These are phyloP conservation scores for Pseudopipra pipra DNA, from an alignment of 2,113 vertebrate species.

Conservation along the genomic window DNA sequence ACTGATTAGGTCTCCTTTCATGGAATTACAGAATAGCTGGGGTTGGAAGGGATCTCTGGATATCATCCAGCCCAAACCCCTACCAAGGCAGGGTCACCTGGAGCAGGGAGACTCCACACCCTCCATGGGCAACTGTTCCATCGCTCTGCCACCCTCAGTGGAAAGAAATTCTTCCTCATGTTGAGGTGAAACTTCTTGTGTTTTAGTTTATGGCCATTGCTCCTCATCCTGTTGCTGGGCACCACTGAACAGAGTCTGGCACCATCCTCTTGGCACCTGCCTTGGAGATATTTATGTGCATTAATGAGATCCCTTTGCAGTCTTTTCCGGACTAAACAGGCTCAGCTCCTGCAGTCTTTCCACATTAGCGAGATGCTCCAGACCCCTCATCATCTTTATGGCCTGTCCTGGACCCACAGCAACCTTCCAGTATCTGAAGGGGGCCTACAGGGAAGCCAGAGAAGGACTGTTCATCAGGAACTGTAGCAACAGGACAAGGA, in stretches of 20 bases:
- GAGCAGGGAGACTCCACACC: not conserved
- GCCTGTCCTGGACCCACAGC: not conserved
- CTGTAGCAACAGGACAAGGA: not conserved
- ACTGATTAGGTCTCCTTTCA: not conserved
- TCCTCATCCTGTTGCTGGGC: not conserved
- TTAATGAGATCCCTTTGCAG: not conserved
- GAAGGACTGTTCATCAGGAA: not conserved
- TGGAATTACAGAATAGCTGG: not conserved
- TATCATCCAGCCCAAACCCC: not conserved
- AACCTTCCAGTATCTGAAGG: not conserved
- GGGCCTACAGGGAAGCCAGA: not conserved
- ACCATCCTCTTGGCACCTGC: not conserved
- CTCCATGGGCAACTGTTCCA: not conserved
- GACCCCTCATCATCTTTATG: not conserved
- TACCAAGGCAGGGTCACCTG: not conserved
- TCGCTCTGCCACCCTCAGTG: not conserved
- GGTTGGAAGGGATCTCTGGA: not conserved
- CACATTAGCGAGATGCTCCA: not conserved
- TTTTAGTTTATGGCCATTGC: not conserved
- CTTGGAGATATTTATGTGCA: not conserved
- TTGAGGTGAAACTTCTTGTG: not conserved
- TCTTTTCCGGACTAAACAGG: not conserved
- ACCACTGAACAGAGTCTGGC: not conserved
- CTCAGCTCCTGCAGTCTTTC: not conserved
- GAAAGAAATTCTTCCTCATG: not conserved